A percentile compares a stretch with the other conserved stretches of the same genome.
phyloP scores from a whole-genome alignment of 2,888 invertebrate species.

The Megaustenia siamemsis region DNA sequence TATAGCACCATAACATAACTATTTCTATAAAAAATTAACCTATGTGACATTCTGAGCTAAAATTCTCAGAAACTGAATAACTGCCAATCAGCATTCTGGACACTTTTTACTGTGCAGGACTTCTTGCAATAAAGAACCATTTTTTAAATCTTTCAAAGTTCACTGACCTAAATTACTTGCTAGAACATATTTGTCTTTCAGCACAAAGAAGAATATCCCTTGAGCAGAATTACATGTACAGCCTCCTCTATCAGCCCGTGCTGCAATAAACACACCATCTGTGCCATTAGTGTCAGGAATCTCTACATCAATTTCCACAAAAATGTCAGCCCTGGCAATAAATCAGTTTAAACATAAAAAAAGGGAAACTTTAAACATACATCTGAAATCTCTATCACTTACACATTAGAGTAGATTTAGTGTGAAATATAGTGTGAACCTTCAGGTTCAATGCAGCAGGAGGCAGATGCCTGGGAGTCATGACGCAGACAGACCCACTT shows the following conservation, averaged over 20 bases:
- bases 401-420: neutral
- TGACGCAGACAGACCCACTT: too few relatives aligned
- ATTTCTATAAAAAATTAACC: too few relatives aligned
- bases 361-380: neutral
- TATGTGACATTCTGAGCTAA: too few relatives aligned
- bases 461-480: too few relatives aligned
- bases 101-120: too few relatives aligned
- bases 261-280: constrained; percentile 74
- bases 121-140: neutral
- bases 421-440: too few relatives aligned
- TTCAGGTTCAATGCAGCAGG: too few relatives aligned
- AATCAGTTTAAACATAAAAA: too few relatives aligned
- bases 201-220: constrained; percentile 75
- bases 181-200: constrained; percentile 61
- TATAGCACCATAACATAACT: too few relatives aligned
- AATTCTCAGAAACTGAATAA: too few relatives aligned
- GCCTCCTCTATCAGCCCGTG: constrained; percentile 72
- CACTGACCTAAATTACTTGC: constrained; percentile 72
- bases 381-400: neutral
- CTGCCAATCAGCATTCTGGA: too few relatives aligned
- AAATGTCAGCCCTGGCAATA: constrained; percentile 63
- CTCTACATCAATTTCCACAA: constrained; percentile 66
- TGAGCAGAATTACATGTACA: constrained; percentile 70
- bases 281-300: constrained; percentile 70
- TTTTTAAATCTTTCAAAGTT: neutral